Base-by-base conservation (phyloP, 2,797 vertebrate species). In the Sebastes glaucus region DNA sequence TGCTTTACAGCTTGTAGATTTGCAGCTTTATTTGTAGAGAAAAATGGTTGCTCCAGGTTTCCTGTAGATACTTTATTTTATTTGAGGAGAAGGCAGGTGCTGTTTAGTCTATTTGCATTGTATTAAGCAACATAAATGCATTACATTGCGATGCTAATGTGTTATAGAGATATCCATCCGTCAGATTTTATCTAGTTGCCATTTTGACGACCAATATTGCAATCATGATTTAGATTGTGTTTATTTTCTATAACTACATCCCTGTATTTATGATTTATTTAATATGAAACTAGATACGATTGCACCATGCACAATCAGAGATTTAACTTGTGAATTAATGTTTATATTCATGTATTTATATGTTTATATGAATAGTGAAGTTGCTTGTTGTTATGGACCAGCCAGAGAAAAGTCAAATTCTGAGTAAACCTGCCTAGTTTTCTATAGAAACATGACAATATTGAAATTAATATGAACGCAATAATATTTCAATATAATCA, bases 401-500 rank as follows among this genome's bases (percentile, higher is more conserved):
- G 27, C 23, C n/a, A 5, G 23, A 23, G 23, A 63, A 11, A 53
- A 32, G 13, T 46, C 25, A 30, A n/a, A 13, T 28, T 62, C 20
- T 42, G 16, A 57, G 35, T 28, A 60, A 60, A 28, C 11, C n/a
- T 30, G 9, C 13, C 14, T 49, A 28, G 23, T 59, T 38, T 56
- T 71, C 23, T 33, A 16, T 4, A 14, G 32, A 59, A 63, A n/a
- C 61, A 23, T 16, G 11, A 14, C 6, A 25, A 22, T n/a, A n/a
- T 64, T 25, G 22, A 38, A 2, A 38, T 64, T 14, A 38, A 63
- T 63, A 64, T 42, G 7, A n/a, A 49, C 7, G 23, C 30, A 57
- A 38, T 20, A 33, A 32, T 59, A 59, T 38, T 72, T 49, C 57
- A 57, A 63, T 18, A 13, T 42, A 73, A 63, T 69, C 30, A 60